Conservation (phyloP, 2,113 vertebrate genomes). For the Cepphus grylle region DNA sequence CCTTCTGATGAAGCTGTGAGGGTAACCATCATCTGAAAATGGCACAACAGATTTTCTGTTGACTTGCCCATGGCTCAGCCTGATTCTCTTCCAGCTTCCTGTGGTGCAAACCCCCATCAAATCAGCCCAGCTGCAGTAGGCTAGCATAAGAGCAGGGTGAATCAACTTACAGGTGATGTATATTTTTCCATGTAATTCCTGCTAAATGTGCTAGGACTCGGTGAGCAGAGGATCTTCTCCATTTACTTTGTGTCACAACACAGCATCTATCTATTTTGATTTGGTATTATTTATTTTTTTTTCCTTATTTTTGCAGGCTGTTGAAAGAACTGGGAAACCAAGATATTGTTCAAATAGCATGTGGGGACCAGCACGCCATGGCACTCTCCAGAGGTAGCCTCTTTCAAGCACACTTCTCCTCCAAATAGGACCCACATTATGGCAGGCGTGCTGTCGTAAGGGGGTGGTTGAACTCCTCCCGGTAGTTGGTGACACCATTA, state of each 20-base stretch:
- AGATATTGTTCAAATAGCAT: constrained; percentile 69
- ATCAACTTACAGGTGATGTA: not conserved
- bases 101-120: not conserved
- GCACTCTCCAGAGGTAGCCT: constrained; percentile 72
- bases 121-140: not conserved
- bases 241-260: not conserved
- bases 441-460: not conserved
- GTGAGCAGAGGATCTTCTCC: not conserved
- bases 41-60: not conserved
- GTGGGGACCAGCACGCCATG: constrained; percentile 75
- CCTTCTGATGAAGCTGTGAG: not conserved
- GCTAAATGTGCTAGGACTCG: not conserved
- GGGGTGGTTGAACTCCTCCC: not conserved
- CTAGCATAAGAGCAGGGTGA: not conserved
- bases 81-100: not conserved
- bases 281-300: not conserved
- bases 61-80: not conserved
- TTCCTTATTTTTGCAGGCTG: constrained; percentile 30
- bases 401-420: not conserved
- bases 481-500: not conserved
- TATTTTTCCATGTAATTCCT: not conserved
- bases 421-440: fast-evolving
- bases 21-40: not conserved
- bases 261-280: not conserved
- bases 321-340: constrained; percentile 23